These are phyloP conservation scores for Pseudachorutes palmiensis DNA, from an alignment of 1,140 invertebrate genomes.

Conservation along the genomic window DNA sequence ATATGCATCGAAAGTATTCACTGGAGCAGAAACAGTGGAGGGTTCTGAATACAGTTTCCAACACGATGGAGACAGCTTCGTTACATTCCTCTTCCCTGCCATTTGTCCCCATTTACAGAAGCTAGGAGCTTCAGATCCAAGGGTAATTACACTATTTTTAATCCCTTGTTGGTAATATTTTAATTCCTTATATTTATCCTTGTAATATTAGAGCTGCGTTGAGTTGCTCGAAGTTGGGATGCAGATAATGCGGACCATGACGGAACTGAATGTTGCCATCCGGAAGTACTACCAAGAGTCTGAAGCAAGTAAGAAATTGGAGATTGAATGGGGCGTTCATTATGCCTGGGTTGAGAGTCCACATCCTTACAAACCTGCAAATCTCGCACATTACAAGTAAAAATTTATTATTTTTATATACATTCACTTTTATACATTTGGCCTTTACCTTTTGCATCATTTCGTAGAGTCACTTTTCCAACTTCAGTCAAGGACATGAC, in stretches of 20 bases:
- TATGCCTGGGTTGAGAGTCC: conserved; percentile 91
- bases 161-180: conserved; percentile 11
- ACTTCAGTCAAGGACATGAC: conserved; percentile 80
- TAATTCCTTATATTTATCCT: not conserved
- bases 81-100: conserved; percentile 67
- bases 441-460: not conserved
- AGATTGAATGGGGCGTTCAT: conserved; percentile 50
- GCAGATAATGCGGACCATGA: conserved; percentile 80
- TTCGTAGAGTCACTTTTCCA: conserved; percentile 73
- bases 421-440: conserved; percentile 11
- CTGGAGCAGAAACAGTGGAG: not conserved
- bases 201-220: conserved; percentile 66
- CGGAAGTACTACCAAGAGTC: conserved; percentile 26
- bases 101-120: conserved; percentile 72
- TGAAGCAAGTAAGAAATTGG: conserved; percentile 14
- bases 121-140: conserved; percentile 68
- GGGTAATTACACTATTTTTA: conserved; percentile 48
- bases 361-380: conserved; percentile 89
- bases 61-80: conserved; percentile 43
- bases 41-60: not conserved
- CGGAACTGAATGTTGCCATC: conserved; percentile 61
- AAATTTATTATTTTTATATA: conserved; percentile 8
- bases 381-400: conserved; percentile 74
- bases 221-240: conserved; percentile 82
- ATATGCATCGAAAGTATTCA: not conserved